Conservation (phyloP, 2,113 vertebrate species). For the Cyphomyrus discorhynchus region DNA sequence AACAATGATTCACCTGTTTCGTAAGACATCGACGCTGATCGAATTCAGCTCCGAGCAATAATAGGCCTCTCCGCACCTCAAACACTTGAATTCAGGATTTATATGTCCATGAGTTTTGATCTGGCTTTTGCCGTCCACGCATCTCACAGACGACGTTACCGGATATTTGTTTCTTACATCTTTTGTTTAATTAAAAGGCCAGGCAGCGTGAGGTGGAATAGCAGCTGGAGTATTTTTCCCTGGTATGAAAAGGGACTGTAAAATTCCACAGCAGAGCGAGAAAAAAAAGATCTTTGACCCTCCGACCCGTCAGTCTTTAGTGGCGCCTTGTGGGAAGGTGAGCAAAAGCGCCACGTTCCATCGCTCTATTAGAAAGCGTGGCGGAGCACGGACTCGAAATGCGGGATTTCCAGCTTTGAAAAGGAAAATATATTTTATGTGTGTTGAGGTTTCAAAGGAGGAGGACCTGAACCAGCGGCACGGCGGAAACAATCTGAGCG, state of each 20-base stretch:
- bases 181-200: slow-evolving; percentile 37
- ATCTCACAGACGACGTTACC: slow-evolving; percentile 24
- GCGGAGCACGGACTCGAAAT: slow-evolving; percentile 45
- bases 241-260: slow-evolving; percentile 46
- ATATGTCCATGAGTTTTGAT: slow-evolving; percentile 19
- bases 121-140: background rate
- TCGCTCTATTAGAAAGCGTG: slow-evolving; percentile 21
- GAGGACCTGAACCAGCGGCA: slow-evolving; percentile 36
- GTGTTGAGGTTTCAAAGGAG: slow-evolving; percentile 55
- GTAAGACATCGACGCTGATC: background rate
- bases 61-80: background rate
- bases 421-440: slow-evolving; percentile 11
- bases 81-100: background rate
- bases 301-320: slow-evolving; percentile 55
- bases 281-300: slow-evolving; percentile 57
- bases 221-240: slow-evolving; percentile 33
- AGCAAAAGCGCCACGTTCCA: slow-evolving; percentile 48
- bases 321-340: slow-evolving; percentile 47
- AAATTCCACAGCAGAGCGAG: slow-evolving; percentile 57
- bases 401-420: slow-evolving; percentile 60
- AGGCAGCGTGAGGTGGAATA: slow-evolving; percentile 31
- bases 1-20: background rate
- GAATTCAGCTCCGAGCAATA: background rate
- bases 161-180: slow-evolving; percentile 37
- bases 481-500: background rate